Evolutionary conservation across 1,140 invertebrate genomes (phyloP).

Genomic region (Orius insidiosus): DNA sequence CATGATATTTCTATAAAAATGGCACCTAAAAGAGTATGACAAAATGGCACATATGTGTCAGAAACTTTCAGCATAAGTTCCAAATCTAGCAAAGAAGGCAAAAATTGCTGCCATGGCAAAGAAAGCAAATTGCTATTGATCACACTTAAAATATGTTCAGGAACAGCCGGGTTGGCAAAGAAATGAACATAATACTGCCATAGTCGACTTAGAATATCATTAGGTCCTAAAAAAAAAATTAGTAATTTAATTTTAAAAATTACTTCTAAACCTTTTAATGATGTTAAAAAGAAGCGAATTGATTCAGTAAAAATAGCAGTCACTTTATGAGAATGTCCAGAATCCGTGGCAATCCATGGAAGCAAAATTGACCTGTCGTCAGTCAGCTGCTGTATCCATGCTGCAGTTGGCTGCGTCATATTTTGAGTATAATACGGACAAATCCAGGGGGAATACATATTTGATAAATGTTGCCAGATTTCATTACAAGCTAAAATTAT

Average conservation of each 20-base stretch:
- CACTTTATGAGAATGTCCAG: slow-evolving; percentile 42
- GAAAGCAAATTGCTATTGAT: slow-evolving; percentile 46
- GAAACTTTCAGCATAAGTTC: slow-evolving; percentile 47
- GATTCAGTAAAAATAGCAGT: slow-evolving; percentile 44
- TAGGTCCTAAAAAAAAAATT: slow-evolving; percentile 8
- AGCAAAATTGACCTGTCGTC: slow-evolving; percentile 46
- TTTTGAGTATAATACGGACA: slow-evolving; percentile 47
- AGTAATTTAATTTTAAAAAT: slow-evolving; percentile 2
- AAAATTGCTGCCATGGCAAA: slow-evolving; percentile 55
- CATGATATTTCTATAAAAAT: slow-evolving; percentile 47
- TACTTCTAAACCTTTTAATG: too few species aligned
- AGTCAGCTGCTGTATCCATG: slow-evolving; percentile 60
- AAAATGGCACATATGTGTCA: slow-evolving; percentile 34
- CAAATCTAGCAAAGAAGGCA: slow-evolving; percentile 45
- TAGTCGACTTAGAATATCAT: slow-evolving; percentile 39
- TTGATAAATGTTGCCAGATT: slow-evolving; percentile 41
- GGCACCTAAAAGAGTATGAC: slow-evolving; percentile 49
- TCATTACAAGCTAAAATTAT: slow-evolving; percentile 36
- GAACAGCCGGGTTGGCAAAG: slow-evolving; percentile 44
- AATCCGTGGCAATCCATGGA: slow-evolving; percentile 60
- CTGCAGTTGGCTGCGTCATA: slow-evolving; percentile 41
- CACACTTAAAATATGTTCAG: slow-evolving; percentile 45
- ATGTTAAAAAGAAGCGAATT: slow-evolving; percentile 43
- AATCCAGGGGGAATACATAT: slow-evolving; percentile 54
- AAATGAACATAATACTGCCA: slow-evolving; percentile 58